Conservation (phyloP, 2,113 vertebrate species). For the Chaenocephalus aceratus region DNA sequence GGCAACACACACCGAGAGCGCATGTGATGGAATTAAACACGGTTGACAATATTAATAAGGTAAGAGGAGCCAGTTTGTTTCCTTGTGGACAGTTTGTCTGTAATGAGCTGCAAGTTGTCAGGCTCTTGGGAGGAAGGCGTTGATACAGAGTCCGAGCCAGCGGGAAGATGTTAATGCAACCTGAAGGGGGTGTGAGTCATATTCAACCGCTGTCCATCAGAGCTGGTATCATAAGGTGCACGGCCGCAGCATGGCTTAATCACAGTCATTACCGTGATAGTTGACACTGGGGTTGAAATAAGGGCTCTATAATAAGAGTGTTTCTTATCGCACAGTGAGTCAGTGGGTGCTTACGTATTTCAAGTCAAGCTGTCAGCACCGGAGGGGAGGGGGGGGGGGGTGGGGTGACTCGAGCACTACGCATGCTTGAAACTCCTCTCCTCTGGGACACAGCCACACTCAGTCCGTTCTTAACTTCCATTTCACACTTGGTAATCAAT, state of each 20-base stretch:
- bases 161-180: constrained; percentile 65
- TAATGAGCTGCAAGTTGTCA: constrained; percentile 65
- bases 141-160: constrained; percentile 46
- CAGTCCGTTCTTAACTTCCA: constrained; percentile 69
- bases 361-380: constrained; percentile 36
- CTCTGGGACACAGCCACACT: constrained; percentile 52
- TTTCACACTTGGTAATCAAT: constrained; percentile 82
- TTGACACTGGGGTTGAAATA: constrained; percentile 57
- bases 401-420: constrained; percentile 7
- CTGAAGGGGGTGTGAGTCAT: constrained; percentile 61
- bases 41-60: constrained; percentile 77
- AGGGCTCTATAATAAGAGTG: constrained; percentile 32
- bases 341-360: constrained; percentile 35
- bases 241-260: constrained; percentile 48
- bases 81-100: constrained; percentile 66
- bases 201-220: constrained; percentile 44
- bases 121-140: constrained; percentile 44
- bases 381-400: constrained; percentile 19
- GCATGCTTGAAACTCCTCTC: constrained; percentile 50
- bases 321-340: constrained; percentile 44
- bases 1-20: constrained; percentile 27
- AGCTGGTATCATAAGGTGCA: constrained; percentile 56
- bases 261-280: constrained; percentile 62
- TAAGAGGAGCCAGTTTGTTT: constrained; percentile 69
- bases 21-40: constrained; percentile 74